Base-by-base conservation (phyloP, 2,888 invertebrate species). In the Unio pictorum region DNA sequence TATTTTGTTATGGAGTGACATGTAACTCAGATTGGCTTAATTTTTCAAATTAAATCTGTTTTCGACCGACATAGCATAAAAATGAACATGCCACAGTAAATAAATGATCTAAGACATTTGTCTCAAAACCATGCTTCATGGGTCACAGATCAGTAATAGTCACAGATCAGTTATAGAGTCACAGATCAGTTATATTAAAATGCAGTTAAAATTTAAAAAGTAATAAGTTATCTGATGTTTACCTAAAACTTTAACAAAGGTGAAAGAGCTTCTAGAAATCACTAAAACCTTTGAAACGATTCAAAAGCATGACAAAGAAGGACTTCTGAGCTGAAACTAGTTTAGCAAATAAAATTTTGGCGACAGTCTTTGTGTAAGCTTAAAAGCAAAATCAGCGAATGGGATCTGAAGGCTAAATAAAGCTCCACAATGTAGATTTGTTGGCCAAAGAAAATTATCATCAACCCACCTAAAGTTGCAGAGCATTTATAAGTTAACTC, bases 401-500 rank as follows among this genome's bases (percentile, higher is more conserved):
- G 67, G 45, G 45, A 45, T 45, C 45, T 0, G 1, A 45, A 45
- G 11, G 45, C 45, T 45, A 45, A 45, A 45, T 11, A 11, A 45
- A 45, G 45, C 45, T 45, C 45, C 45, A 45, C 45, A 45, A 45
- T 3, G 45, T 45, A 11, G 45, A 45, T 45, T 34, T 34, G 8
- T 7, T 45, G 45, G 45, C 45, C 45, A 45, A 45, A 45, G 34
- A 34, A 67, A 59, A 66, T 58, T 11, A 54, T 57, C 55, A 66
- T 55, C 17, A 55, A 80, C 81, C 76, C 80, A 81, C 81, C 81
- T 79, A 81, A 66, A 63, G 73, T 72, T 55, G 74, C 72, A 26
- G 75, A 75, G 65, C 73, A 74, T 64, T 71, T 69, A 56, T 76
- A 73, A 55, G 73, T 73, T 55, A 76, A 71, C 71, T 76, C 75